phyloP scores from a whole-genome alignment of 2,888 invertebrate genomes.

The Acanthopleura granulata region DNA sequence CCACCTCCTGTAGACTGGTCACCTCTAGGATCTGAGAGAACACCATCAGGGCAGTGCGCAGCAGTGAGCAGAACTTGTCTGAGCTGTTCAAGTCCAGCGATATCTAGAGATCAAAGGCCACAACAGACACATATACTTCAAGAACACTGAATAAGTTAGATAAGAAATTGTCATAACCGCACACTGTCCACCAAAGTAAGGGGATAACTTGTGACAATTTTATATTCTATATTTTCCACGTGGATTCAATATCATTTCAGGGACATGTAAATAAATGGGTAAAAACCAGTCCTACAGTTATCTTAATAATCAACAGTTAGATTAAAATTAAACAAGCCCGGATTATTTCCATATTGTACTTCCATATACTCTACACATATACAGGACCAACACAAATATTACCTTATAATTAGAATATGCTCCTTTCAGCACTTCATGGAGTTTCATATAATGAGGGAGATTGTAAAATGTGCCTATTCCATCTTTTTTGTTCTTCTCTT shows the following conservation, averaged over 20 bases:
- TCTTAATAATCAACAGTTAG: too few relatives aligned
- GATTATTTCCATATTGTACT: too few relatives aligned
- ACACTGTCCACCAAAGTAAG: too few relatives aligned
- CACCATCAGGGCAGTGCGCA: constrained; percentile 74
- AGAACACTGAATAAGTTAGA: background rate
- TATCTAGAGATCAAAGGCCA: constrained; percentile 45
- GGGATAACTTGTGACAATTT: too few relatives aligned
- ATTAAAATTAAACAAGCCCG: too few relatives aligned
- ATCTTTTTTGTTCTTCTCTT: constrained; percentile 63
- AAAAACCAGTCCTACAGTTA: too few relatives aligned
- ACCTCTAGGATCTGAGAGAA: constrained; percentile 74
- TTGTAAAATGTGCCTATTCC: constrained; percentile 68
- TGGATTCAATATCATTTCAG: too few relatives aligned
- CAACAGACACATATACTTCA: constrained; percentile 8
- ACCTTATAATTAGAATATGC: constrained; percentile 91
- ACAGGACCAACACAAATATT: constrained; percentile 38
- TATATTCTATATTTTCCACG: too few relatives aligned
- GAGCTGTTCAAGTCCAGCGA: constrained; percentile 68
- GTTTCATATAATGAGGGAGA: constrained; percentile 85
- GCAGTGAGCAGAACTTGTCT: constrained; percentile 64
- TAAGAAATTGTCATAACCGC: too few relatives aligned
- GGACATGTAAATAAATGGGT: too few relatives aligned
- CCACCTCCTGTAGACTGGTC: constrained; percentile 75
- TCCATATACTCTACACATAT: too few relatives aligned
- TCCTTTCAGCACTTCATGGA: constrained; percentile 84